Conservation (phyloP, 2,113 vertebrate species). For the Sander lucioperca region DNA sequence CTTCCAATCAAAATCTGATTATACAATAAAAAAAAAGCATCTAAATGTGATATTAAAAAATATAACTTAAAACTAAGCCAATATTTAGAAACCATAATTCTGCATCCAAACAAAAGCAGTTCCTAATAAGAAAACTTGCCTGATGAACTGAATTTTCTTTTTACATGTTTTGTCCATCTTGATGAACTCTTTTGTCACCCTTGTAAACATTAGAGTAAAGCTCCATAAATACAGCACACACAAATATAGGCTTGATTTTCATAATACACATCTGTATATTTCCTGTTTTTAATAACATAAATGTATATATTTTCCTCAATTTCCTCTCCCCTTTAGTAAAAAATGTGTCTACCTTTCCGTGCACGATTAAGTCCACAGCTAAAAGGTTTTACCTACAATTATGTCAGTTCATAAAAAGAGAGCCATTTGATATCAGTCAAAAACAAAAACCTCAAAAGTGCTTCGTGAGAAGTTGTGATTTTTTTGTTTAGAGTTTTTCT, state of each 20-base stretch:
- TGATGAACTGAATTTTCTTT: background rate
- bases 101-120: background rate
- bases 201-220: constrained; percentile 20
- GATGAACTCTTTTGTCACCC: background rate
- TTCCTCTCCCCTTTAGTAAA: background rate
- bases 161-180: background rate
- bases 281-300: background rate
- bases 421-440: background rate
- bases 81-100: background rate
- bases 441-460: constrained; percentile 11
- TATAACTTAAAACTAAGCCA: background rate
- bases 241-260: background rate
- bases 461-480: background rate
- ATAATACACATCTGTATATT: background rate
- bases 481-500: background rate
- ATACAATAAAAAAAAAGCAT: background rate
- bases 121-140: background rate
- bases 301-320: background rate
- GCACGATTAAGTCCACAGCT: background rate
- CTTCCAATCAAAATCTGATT: background rate
- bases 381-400: background rate
- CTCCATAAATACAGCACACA: constrained; percentile 1
- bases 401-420: constrained; percentile 1
- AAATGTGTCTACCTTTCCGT: background rate
- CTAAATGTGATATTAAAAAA: background rate